These are phyloP conservation scores for Eptatretus burgeri DNA, from an alignment of 2,113 vertebrate species.

Conservation along the genomic window DNA sequence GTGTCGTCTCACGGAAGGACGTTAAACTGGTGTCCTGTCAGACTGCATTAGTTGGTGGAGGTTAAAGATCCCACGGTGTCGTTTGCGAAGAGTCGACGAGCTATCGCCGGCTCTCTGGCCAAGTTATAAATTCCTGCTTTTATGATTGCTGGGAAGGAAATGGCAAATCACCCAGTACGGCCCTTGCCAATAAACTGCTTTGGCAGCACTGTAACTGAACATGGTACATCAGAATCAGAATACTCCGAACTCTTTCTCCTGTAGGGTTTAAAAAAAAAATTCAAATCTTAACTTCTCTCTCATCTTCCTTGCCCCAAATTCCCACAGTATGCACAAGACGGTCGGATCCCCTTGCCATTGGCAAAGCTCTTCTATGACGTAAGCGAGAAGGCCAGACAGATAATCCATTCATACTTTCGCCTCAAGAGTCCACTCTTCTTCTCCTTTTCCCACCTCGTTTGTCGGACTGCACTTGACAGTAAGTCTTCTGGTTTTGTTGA, in stretches of 20 bases:
- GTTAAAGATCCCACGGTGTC: too few species aligned
- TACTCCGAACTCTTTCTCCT: background rate
- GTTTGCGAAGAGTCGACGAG: too few species aligned
- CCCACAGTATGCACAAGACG: conserved; percentile 49
- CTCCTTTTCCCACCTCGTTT: conserved; percentile 89
- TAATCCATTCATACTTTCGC: conserved; percentile 65
- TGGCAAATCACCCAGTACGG: too few species aligned
- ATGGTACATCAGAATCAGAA: too few species aligned
- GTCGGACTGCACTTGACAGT: conserved; percentile 65
- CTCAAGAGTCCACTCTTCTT: conserved; percentile 73
- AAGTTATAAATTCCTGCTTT: too few species aligned
- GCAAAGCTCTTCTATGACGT: conserved; percentile 68
- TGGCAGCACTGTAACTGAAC: background rate
- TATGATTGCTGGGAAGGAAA: too few species aligned
- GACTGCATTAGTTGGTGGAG: too few species aligned
- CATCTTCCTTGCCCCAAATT: rapidly evolving
- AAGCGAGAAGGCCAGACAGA: conserved; percentile 55
- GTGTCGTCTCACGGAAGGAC: too few species aligned
- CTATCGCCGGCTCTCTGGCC: too few species aligned
- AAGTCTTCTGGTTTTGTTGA: background rate
- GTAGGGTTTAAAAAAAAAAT: conserved; percentile 6
- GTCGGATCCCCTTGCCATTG: conserved; percentile 40
- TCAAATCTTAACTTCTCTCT: too few species aligned
- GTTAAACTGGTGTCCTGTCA: too few species aligned
- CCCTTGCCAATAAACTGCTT: too few species aligned